Evolutionary conservation across 2,113 vertebrate genomes (phyloP), one percentile per base, ranked within the genome.

Genomic region (Hippocampus mohnikei): DNA sequence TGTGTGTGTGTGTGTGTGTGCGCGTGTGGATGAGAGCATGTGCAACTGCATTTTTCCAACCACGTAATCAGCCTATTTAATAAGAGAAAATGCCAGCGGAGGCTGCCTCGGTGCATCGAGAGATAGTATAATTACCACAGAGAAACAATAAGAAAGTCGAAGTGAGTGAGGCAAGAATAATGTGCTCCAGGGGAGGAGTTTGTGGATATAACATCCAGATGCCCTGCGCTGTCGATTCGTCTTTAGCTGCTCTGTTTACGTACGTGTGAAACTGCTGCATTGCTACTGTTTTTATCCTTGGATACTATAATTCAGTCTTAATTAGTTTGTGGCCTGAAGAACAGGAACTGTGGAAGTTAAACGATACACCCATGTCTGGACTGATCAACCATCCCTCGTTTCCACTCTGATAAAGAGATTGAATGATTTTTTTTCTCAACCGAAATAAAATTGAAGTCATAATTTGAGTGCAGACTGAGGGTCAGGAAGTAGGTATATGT

Each of bases 151-250:
- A 72, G 69, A 69, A 65, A 29, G 44, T 70, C 61, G 16, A 27
- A 56, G 15, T 42, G 68, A 67, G 74, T 46, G 67, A 65, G 56
- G 48, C 27, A 68, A 68, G 67, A 61, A 56, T 62, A 72, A 84
- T 74, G 79, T 86, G 74, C 87, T 88, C 78, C n/a, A 46, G 67
- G 87, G 81, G 86, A 80, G 48, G 66, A 58, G 85, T 75, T 75
- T 77, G 15, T 81, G 73, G 81, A 71, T 81, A 75, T 83, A 75
- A 77, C 86, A 88, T 82, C 81, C 80, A 87, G 81, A 88, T 79
- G 74, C 85, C 84, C 81, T 85, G 76, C 66, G 79, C 87, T 88
- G 88, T 90, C 88, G 84, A 69, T 81, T 84, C 84, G 67, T 61
- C 85, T 88, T 86, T 87, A 81, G 70, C 55, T 46, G 48, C 64